These are phyloP conservation scores for Limnephilus auricula DNA, from an alignment of 2,888 invertebrate species.

Conservation along the genomic window DNA sequence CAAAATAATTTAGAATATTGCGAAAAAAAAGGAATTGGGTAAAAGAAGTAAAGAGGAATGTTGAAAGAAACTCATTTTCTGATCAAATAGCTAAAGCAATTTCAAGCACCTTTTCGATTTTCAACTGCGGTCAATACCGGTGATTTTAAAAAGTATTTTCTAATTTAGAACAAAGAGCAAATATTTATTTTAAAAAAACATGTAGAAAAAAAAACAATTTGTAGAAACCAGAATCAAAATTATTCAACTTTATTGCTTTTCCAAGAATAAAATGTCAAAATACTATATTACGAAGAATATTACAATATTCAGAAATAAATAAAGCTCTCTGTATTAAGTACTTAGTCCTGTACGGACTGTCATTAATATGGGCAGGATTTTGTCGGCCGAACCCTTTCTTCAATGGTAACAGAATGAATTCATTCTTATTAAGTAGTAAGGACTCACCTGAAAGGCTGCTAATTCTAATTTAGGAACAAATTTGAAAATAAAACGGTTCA, in stretches of 20 bases:
- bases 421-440: background rate
- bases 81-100: too few relatives aligned
- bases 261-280: background rate
- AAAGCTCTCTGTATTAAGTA: background rate
- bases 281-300: background rate
- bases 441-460: background rate
- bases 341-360: background rate
- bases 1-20: too few relatives aligned
- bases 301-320: background rate
- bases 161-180: too few relatives aligned
- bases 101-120: too few relatives aligned
- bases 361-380: conserved; percentile 34
- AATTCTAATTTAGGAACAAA: background rate
- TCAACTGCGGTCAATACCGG: too few relatives aligned
- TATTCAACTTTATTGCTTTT: too few relatives aligned
- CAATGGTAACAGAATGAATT: background rate
- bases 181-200: too few relatives aligned
- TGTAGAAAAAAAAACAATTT: too few relatives aligned
- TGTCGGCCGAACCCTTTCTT: conserved; percentile 28
- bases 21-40: too few relatives aligned
- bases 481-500: background rate
- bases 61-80: too few relatives aligned
- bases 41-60: too few relatives aligned
- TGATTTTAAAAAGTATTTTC: too few relatives aligned
- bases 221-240: background rate